phyloP scores from a whole-genome alignment of 2,113 vertebrate genomes.

The Nasalis larvatus region DNA sequence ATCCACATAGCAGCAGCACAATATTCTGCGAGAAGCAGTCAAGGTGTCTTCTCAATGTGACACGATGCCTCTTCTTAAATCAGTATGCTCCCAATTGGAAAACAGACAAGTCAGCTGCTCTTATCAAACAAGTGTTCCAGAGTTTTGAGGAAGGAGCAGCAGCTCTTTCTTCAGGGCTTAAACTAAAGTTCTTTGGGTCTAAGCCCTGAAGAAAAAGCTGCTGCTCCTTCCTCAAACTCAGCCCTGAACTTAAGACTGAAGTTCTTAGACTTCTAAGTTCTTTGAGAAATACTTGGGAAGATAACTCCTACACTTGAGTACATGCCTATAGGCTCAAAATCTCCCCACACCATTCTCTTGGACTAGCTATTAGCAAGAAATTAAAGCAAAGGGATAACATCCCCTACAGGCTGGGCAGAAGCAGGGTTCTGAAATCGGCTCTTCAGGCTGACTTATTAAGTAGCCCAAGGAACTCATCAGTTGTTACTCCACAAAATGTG shows the following conservation, averaged over 20 bases:
- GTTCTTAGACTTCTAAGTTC: not conserved
- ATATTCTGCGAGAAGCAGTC: not conserved
- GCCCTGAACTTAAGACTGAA: no score
- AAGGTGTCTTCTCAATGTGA: constrained; percentile 28
- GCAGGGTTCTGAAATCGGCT: not conserved
- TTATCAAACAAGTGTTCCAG: constrained; percentile 5
- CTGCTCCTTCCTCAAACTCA: no score
- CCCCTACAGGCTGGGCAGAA: not conserved
- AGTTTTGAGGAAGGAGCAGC: not conserved
- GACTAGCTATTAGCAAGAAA: not conserved
- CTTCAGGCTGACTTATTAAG: not conserved
- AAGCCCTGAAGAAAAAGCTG: no score
- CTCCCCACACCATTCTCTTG: not conserved
- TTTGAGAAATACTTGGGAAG: not conserved
- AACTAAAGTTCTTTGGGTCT: not conserved
- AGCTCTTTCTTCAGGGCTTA: not conserved
- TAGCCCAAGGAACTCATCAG: not conserved
- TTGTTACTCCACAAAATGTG: constrained; percentile 19
- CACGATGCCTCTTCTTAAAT: not conserved
- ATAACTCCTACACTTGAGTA: not conserved
- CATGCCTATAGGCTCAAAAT: not conserved
- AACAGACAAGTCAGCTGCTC: not conserved
- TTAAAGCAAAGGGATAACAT: not conserved
- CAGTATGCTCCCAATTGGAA: not conserved
- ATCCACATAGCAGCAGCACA: not conserved